Evolutionary conservation across 2,113 vertebrate genomes (phyloP).

Genomic region (Rhineura floridana): DNA sequence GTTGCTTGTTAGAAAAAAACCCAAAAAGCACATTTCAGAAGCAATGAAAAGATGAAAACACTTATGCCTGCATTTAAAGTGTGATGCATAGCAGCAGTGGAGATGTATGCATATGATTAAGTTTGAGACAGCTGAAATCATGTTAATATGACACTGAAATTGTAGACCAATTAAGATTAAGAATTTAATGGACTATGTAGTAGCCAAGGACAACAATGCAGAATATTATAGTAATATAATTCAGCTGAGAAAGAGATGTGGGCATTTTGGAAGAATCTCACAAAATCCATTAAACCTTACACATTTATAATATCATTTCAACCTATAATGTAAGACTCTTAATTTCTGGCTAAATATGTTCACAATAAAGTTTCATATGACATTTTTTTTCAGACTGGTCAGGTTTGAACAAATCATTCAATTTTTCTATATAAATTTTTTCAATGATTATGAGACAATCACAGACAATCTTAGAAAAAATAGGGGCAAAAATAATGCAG

Average conservation of each 20-base stretch:
- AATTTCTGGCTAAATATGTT: neutral
- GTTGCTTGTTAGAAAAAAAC: constrained; percentile 51
- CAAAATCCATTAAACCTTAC: neutral
- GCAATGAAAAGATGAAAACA: constrained; percentile 61
- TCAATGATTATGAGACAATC: neutral
- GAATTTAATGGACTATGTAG: neutral
- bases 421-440: neutral
- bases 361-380: neutral
- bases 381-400: too few species aligned
- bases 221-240: neutral
- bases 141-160: constrained; percentile 6
- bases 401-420: too few species aligned
- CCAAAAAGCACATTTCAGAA: constrained; percentile 49
- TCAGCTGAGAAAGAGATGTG: neutral
- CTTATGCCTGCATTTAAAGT: constrained; percentile 43
- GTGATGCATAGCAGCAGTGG: constrained; percentile 2
- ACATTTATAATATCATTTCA: neutral
- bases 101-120: neutral
- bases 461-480: neutral
- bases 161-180: neutral
- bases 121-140: constrained; percentile 27
- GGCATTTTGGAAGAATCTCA: neutral
- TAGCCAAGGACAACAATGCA: neutral
- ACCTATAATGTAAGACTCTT: neutral
- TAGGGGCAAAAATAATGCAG: neutral